phyloP scores from a whole-genome alignment of 2,797 vertebrate genomes.

The Alcedo atthis region DNA sequence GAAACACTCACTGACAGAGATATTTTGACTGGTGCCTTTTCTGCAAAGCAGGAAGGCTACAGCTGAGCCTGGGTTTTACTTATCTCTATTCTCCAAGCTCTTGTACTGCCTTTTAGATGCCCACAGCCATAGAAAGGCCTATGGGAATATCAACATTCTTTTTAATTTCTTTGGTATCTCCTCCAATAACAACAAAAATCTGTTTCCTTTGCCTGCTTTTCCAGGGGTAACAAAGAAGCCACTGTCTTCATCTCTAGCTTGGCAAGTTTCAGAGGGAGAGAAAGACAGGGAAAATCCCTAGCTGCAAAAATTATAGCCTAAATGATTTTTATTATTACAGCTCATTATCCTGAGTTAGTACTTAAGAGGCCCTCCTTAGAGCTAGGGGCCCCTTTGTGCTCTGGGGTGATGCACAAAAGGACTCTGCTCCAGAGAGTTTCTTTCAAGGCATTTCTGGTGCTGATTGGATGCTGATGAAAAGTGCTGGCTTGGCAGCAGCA shows the following conservation, averaged over 20 bases:
- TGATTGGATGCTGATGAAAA: slow-evolving; percentile 55
- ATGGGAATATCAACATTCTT: neutral
- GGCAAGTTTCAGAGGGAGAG: neutral
- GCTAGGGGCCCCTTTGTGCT: neutral
- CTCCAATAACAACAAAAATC: neutral
- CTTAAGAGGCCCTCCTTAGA: neutral
- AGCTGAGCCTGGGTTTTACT: neutral
- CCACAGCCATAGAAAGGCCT: neutral
- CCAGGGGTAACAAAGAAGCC: neutral
- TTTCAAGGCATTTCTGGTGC: slow-evolving; percentile 3
- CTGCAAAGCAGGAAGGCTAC: neutral
- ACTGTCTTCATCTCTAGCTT: neutral
- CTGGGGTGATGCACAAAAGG: slow-evolving; percentile 3
- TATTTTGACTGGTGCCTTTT: neutral
- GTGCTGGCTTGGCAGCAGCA: neutral
- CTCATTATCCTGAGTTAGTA: neutral
- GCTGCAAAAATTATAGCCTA: neutral
- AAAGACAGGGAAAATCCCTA: slow-evolving; percentile 8
- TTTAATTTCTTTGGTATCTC: neutral
- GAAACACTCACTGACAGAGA: neutral
- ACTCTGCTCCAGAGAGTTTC: slow-evolving; percentile 25
- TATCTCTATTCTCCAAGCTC: neutral
- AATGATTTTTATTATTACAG: neutral
- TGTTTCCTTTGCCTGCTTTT: neutral
- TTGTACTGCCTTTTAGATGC: neutral